These are phyloP conservation scores for Quiscalus mexicanus DNA, from an alignment of 2,113 vertebrate species.

Conservation along the genomic window DNA sequence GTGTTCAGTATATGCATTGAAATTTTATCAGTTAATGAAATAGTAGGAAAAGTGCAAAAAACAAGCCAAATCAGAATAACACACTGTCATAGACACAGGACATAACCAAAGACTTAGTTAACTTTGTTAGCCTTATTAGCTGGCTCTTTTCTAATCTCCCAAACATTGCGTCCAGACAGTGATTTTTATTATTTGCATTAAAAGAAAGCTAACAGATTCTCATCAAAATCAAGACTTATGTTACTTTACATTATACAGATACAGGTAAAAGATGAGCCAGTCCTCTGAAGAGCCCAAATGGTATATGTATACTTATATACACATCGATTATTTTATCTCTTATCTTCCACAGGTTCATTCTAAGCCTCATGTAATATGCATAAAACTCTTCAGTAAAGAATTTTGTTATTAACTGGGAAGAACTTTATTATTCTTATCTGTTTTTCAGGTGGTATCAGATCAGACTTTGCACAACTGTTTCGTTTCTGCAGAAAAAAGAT, in stretches of 20 bases:
- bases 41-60: constrained; percentile 35
- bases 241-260: neutral
- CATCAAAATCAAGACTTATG: neutral
- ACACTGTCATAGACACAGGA: neutral
- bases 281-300: neutral
- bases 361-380: neutral
- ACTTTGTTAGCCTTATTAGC: neutral
- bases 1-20: neutral
- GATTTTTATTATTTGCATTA: neutral
- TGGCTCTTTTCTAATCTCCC: neutral
- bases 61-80: constrained; percentile 9
- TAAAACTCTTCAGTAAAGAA: neutral
- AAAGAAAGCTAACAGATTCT: neutral
- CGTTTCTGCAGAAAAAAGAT: neutral
- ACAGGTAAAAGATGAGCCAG: neutral
- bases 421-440: neutral
- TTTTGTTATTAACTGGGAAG: neutral
- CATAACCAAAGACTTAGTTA: neutral
- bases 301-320: neutral
- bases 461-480: neutral
- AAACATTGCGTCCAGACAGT: neutral
- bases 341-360: neutral
- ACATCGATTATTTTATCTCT: neutral
- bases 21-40: constrained; percentile 10
- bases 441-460: neutral